Conservation (phyloP, 2,113 vertebrate species). For the Ranitomeya imitator region DNA sequence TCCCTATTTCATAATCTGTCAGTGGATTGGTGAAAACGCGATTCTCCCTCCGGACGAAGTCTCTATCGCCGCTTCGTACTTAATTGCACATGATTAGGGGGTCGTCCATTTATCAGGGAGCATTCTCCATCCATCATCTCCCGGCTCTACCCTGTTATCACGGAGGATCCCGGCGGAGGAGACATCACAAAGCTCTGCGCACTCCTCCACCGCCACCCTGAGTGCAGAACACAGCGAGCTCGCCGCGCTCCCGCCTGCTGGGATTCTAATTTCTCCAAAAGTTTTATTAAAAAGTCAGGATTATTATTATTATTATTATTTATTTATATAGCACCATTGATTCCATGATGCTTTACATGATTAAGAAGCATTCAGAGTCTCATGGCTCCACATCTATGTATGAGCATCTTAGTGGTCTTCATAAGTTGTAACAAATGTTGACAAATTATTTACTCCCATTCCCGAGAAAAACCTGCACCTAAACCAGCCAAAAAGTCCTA, state of each 20-base stretch:
- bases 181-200: constrained; percentile 4
- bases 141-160: constrained; percentile 37
- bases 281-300: background rate
- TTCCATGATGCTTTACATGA: too few species aligned
- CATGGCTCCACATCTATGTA: background rate
- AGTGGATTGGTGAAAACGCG: constrained; percentile 46
- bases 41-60: constrained; percentile 21
- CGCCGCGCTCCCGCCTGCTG: too few species aligned
- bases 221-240: background rate
- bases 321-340: too few species aligned
- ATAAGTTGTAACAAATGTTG: too few species aligned
- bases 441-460: too few species aligned
- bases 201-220: constrained; percentile 42
- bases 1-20: constrained; percentile 59
- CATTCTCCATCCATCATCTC: constrained; percentile 45
- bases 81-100: constrained; percentile 68
- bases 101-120: constrained; percentile 57
- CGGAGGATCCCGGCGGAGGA: constrained; percentile 19
- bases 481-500: too few species aligned
- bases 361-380: background rate
- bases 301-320: too few species aligned
- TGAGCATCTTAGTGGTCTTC: background rate
- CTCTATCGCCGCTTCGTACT: constrained; percentile 56
- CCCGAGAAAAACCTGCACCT: too few species aligned
- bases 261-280: background rate